Evolutionary conservation across 2,888 invertebrate genomes (phyloP).

Genomic region (Smittia aterrima): DNA sequence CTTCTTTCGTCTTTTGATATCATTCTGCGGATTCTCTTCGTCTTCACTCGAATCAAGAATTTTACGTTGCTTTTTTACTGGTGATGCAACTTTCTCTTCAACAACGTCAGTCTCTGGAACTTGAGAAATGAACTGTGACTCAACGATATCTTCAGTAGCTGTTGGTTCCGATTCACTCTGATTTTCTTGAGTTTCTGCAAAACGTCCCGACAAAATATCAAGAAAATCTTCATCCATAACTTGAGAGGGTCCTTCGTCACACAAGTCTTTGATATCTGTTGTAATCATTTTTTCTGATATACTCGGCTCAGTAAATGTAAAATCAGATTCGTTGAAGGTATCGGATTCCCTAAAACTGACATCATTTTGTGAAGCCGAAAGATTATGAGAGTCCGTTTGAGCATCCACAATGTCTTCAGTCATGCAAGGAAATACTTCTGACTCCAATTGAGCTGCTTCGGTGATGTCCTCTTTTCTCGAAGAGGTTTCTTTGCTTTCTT

Average conservation of each 20-base stretch:
- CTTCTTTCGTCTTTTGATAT: conserved; percentile 42
- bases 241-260: conserved; percentile 44
- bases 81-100: background rate
- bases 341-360: background rate
- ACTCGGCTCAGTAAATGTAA: conserved; percentile 32
- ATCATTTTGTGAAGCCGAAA: background rate
- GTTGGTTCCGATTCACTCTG: background rate
- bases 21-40: conserved; percentile 49
- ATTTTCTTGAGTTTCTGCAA: conserved; percentile 50
- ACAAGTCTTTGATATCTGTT: conserved; percentile 43
- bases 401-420: background rate
- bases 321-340: background rate
- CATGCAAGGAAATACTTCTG: background rate
- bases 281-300: conserved; percentile 14
- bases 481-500: background rate
- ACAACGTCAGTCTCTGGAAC: background rate
- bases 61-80: conserved; percentile 6
- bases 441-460: background rate
- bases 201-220: conserved; percentile 60
- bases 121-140: conserved; percentile 31
- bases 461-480: background rate
- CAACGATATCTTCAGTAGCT: conserved; percentile 1
- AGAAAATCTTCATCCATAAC: conserved; percentile 56
- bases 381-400: background rate
- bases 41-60: conserved; percentile 42